Conservation (phyloP, 2,113 vertebrate genomes). For the Gymnocephalus cernua region DNA sequence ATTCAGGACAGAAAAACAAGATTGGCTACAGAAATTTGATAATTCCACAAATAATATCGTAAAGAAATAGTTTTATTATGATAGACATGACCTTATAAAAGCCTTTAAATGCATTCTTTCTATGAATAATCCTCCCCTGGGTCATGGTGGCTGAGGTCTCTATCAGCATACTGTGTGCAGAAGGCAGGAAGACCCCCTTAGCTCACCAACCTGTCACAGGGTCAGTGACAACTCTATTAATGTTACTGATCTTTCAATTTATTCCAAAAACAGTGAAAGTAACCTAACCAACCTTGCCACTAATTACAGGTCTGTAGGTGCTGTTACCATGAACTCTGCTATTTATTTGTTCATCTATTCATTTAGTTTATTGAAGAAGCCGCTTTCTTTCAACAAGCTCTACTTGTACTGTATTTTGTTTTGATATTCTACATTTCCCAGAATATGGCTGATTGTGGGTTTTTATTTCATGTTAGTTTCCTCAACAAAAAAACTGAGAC, state of each 20-base stretch:
- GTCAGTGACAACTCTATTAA: constrained; percentile 34
- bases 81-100: not conserved
- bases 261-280: constrained; percentile 13
- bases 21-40: not conserved
- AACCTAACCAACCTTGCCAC: not conserved
- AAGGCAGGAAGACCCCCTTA: not conserved
- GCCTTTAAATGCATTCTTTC: not conserved
- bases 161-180: constrained; percentile 12
- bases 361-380: not conserved
- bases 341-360: not conserved
- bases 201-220: constrained; percentile 12
- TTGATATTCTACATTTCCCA: not conserved
- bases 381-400: not conserved
- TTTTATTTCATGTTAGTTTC: not conserved
- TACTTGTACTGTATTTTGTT: not conserved
- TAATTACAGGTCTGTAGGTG: constrained; percentile 7
- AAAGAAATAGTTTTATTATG: not conserved
- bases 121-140: not conserved
- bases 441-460: not conserved
- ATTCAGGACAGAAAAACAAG: not conserved
- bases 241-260: constrained; percentile 20
- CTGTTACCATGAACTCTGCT: not conserved
- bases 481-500: too few species aligned
- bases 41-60: not conserved
- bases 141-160: not conserved